Evolutionary conservation across 2,113 vertebrate species (phyloP), one percentile per base, ranked within the genome.

Genomic region (Cyphomyrus discorhynchus): DNA sequence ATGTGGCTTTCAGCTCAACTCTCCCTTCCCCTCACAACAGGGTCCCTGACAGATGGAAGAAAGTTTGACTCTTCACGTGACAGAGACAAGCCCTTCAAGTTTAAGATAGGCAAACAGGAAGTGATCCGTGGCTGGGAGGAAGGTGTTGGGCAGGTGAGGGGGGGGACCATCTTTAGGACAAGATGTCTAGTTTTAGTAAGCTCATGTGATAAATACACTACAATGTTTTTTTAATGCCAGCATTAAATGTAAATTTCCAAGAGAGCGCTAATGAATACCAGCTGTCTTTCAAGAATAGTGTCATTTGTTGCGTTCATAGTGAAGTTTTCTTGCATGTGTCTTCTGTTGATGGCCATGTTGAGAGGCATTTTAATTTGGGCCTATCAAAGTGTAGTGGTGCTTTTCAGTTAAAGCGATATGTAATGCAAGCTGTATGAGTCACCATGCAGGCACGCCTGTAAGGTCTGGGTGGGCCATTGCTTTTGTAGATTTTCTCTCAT

Each of bases 81-180:
- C 93, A 96, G 98, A 93, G 97, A 96, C 90, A 98, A 97, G 92
- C 97, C 98, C 0, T 99, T 99, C 94, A 97, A 96, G 92, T 98
- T 99, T 87, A 96, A 96, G 94, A 97, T 98, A 56, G 98, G 98
- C 88, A 95, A 96, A 93, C 95, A 97, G 94, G 97, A 98, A 92
- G 97, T 98, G 90, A 99, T 99, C 90, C 96, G 97, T 5, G 98
- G 98, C 91, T 98, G 98, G 98, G 98, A 99, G 74, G 98, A 98
- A 96, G 98, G 98, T 88, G 96, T 99, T 0, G 96, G 95, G 89
- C 97, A 97, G 97, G 98, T 98, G 92, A 35, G 27, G 11, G 45
- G 58, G 21, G 6, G 42, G n/a, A n/a, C 19, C 13, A n/a, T 52
- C 13, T 24, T 86, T 31, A 1, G 49, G n/a, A 7, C 13, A 31